phyloP scores from a whole-genome alignment of 2,797 vertebrate genomes.

The Hirundo rustica region DNA sequence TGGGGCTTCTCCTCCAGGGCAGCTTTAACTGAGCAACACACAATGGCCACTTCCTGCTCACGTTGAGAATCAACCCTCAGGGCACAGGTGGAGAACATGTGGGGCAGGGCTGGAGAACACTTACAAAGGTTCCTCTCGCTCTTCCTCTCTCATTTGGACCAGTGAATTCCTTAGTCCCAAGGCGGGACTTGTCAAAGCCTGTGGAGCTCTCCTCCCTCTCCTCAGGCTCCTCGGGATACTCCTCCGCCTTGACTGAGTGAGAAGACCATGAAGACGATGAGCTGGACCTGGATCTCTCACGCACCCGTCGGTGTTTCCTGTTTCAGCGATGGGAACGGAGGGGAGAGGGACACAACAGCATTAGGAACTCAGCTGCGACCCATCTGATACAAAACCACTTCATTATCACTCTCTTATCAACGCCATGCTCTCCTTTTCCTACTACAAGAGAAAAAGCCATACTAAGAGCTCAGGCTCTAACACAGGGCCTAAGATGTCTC shows the following conservation, averaged over 20 bases:
- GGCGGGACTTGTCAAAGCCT: slow-evolving; percentile 81
- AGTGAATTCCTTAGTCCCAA: slow-evolving; percentile 81
- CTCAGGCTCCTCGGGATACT: slow-evolving; percentile 78
- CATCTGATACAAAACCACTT: neutral
- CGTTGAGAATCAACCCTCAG: neutral
- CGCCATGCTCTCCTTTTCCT: neutral
- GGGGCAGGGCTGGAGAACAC: slow-evolving; percentile 32
- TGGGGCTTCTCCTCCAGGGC: neutral
- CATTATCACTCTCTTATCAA: neutral
- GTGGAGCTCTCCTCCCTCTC: slow-evolving; percentile 83
- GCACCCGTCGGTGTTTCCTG: slow-evolving; percentile 90
- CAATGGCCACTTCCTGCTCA: fast-evolving
- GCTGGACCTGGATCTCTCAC: slow-evolving; percentile 90
- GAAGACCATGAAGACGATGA: slow-evolving; percentile 91
- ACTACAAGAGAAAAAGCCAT: neutral
- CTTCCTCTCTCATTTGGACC: slow-evolving; percentile 80
- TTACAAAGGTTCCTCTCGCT: slow-evolving; percentile 89
- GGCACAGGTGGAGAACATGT: slow-evolving; percentile 57
- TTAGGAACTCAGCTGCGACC: neutral
- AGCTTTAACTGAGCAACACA: neutral
- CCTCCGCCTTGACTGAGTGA: slow-evolving; percentile 83
- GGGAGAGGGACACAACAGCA: neutral
- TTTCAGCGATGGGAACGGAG: neutral
- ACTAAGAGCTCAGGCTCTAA: neutral
- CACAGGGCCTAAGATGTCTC: neutral